These are phyloP conservation scores for Psilopogon haemacephalus DNA, from an alignment of 2,113 vertebrate species.

Conservation along the genomic window DNA sequence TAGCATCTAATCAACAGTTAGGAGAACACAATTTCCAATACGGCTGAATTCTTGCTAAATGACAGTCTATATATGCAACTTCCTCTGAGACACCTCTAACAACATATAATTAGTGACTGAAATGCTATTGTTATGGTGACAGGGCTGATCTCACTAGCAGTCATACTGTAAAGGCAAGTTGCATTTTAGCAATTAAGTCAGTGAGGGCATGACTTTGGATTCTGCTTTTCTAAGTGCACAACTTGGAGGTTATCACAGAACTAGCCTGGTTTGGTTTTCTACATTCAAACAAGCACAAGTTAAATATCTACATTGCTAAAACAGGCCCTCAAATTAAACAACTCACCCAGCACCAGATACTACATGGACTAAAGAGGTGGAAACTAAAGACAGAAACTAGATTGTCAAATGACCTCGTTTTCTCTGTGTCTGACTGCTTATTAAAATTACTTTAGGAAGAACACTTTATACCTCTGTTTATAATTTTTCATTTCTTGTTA, in stretches of 20 bases:
- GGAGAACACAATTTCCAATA: not conserved
- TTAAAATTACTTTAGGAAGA: not conserved
- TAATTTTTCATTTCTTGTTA: not conserved
- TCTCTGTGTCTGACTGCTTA: not conserved
- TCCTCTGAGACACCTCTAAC: not conserved
- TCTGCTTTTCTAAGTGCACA: not conserved
- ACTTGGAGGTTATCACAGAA: not conserved
- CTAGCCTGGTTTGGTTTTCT: not conserved
- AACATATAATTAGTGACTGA: not conserved
- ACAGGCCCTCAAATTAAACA: not conserved
- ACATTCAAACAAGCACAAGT: not conserved
- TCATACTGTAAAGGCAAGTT: not conserved
- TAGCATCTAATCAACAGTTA: not conserved
- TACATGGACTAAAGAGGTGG: not conserved
- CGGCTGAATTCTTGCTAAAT: not conserved
- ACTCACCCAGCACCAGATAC: not conserved
- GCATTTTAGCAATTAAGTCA: constrained; percentile 26
- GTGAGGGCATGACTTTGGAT: not conserved
- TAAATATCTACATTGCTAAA: not conserved
- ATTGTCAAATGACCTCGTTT: not conserved
- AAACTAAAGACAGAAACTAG: not conserved
- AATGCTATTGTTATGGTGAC: not conserved
- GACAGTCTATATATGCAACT: not conserved
- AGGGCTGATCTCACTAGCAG: not conserved
- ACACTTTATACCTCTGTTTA: not conserved